Conservation (phyloP, 2,797 vertebrate species). For the Takifugu ocellatus region DNA sequence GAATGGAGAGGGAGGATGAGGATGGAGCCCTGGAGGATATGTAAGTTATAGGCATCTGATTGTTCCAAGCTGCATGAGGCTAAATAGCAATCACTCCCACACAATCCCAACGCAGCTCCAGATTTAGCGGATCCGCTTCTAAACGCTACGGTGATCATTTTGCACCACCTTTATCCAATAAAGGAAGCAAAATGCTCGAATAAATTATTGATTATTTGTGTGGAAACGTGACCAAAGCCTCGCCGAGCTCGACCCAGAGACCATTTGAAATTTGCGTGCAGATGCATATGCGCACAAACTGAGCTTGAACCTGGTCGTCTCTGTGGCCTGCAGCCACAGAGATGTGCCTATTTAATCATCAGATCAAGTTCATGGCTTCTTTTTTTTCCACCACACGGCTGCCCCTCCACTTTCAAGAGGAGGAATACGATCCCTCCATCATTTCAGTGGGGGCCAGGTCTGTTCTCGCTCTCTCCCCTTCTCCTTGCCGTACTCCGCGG, state of each 20-base stretch:
- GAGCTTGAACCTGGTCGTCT: constrained; percentile 12
- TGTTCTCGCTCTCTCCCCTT: constrained; percentile 47
- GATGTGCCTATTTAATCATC: constrained; percentile 76
- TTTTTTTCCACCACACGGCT: constrained; percentile 65
- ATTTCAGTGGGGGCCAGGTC: constrained; percentile 59
- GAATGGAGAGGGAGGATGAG: constrained; percentile 50
- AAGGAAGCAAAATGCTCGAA: constrained; percentile 30
- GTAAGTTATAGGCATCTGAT: constrained; percentile 72
- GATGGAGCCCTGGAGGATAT: constrained; percentile 77
- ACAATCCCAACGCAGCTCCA: constrained; percentile 71
- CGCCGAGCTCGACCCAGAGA: constrained; percentile 18
- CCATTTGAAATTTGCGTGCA: no score
- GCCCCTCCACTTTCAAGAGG: constrained; percentile 64
- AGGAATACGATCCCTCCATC: constrained; percentile 68
- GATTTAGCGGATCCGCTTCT: constrained; percentile 53
- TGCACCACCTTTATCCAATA: constrained; percentile 45
- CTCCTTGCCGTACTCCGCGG: constrained; percentile 39
- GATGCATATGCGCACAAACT: constrained; percentile 17
- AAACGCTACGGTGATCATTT: constrained; percentile 43
- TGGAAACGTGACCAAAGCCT: constrained; percentile 28
- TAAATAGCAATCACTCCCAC: constrained; percentile 83
- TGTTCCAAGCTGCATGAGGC: constrained; percentile 77
- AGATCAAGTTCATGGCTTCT: constrained; percentile 74
- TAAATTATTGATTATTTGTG: constrained; percentile 11
- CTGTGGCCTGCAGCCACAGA: constrained; percentile 69